Evolutionary conservation across 1,140 invertebrate genomes (phyloP), one percentile per base, ranked within the genome.

Genomic region (Zeugodacus cucurbitae): DNA sequence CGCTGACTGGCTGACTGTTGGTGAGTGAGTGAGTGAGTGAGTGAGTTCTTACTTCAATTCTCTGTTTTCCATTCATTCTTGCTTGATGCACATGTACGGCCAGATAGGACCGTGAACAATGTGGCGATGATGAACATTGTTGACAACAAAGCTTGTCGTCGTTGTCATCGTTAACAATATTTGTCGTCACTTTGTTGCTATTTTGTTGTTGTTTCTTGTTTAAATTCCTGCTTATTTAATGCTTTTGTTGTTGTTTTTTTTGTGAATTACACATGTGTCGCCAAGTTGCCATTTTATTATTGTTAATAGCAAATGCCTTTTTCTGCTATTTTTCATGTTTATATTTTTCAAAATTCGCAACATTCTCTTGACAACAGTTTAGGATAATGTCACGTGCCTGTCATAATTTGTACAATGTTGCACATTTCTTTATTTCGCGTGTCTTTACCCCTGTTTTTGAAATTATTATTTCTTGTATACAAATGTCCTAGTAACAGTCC

Each of bases 91-190:
- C 62, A n/a, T n/a, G 29, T 67, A 32, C 26, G 5, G 29, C 10
- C 62, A 41, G 17, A n/a, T 37, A 22, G 32, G 34, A 20, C 34
- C 67, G 10, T 54, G 48, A 54, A 54, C 48, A 54, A 54, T 54
- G 48, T 54, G 58, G 22, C n/a, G 58, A 10, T 74, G 67, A 20
- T 37, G 32, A 37, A 37, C 67, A 74, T 74, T 74, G 67, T 74
- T 37, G 67, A 74, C 67, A 74, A 74, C 34, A 74, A 74, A 74
- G 67, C 20, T 74, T 74, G 67, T 74, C 67, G 32, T n/a, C 5
- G 67, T 34, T 74, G 67, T 74, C 67, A 74, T 74, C 67, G 67
- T 37, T 74, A 41, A 74, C 67, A 74, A 41, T 74, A 74, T 37
- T 22, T 67, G 11, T 37, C 22, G 67, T 41, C 26, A 34, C n/a